phyloP scores from a whole-genome alignment of 1,140 invertebrate genomes.

The Heliconius hermathena region DNA sequence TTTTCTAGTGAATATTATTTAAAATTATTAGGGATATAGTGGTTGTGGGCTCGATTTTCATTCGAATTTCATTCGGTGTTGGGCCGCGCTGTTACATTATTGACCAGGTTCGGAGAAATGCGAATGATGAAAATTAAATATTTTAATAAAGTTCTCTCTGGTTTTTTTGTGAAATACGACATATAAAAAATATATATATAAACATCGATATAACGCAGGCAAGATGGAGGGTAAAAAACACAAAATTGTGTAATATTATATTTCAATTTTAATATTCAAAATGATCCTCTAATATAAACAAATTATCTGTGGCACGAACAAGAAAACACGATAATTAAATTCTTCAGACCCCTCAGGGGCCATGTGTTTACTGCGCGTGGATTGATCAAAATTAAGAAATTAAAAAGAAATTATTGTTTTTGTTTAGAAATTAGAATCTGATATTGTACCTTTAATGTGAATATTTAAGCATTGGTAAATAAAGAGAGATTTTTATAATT shows the following conservation, averaged over 20 bases:
- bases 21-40: not conserved
- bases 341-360: not conserved
- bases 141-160: too few relatives aligned
- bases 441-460: not conserved
- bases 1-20: not conserved
- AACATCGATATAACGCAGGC: too few relatives aligned
- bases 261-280: not conserved
- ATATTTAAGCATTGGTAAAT: not conserved
- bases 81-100: too few relatives aligned
- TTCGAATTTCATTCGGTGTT: too few relatives aligned
- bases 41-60: not conserved
- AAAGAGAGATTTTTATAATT: too few relatives aligned
- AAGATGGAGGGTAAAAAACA: not conserved
- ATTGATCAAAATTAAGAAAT: not conserved
- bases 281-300: not conserved
- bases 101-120: too few relatives aligned
- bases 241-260: not conserved
- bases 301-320: not conserved
- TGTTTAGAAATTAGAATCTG: not conserved
- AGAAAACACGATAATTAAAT: constrained; percentile 3
- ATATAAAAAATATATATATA: too few relatives aligned
- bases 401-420: not conserved
- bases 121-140: too few relatives aligned
- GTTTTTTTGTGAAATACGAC: too few relatives aligned
- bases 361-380: not conserved